Evolutionary conservation across 2,888 invertebrate genomes (phyloP).

Genomic region (Rotaria macrura): DNA sequence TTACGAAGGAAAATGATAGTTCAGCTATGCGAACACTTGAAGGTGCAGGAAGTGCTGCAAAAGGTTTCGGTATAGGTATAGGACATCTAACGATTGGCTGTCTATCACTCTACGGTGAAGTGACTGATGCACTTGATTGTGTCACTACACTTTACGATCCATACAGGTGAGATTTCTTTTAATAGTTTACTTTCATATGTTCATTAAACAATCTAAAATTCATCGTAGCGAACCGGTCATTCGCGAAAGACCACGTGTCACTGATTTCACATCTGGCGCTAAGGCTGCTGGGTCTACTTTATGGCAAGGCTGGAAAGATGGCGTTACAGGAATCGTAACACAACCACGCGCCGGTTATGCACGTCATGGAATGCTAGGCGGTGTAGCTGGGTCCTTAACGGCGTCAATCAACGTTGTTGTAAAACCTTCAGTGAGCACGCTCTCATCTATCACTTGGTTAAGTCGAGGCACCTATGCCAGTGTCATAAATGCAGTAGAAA

Average conservation of each 20-base stretch:
- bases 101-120: background rate
- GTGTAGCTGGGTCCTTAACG: background rate
- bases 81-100: constrained; percentile 10
- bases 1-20: background rate
- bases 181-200: background rate
- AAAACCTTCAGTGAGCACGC: background rate
- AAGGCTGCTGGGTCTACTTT: background rate
- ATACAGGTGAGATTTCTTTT: background rate
- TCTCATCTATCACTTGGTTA: background rate
- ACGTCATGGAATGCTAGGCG: background rate
- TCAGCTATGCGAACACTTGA: background rate
- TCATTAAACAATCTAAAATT: background rate
- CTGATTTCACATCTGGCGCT: background rate
- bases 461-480: background rate
- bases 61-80: background rate
- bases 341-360: background rate
- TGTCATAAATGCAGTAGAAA: background rate
- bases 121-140: background rate
- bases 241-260: background rate
- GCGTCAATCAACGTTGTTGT: background rate
- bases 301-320: background rate
- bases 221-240: background rate
- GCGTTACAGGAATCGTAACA: background rate
- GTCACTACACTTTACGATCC: background rate
- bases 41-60: background rate